Conservation (phyloP, 2,888 invertebrate genomes). For the Antitype chi region DNA sequence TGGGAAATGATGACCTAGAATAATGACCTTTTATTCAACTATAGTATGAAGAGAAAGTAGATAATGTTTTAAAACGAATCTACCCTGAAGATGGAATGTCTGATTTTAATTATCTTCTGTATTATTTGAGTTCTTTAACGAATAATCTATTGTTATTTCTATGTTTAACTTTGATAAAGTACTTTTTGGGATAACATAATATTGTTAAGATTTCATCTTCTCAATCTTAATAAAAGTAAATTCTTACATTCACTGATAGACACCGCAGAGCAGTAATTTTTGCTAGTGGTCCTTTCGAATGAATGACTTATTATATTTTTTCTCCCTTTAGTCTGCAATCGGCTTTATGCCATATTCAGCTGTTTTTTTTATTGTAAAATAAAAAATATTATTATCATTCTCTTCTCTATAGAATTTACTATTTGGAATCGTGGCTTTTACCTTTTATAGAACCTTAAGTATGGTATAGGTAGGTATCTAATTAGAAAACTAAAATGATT, state of each 20-base stretch:
- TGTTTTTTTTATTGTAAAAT: too few relatives aligned
- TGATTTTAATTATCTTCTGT: neutral
- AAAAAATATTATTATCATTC: neutral
- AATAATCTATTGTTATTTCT: neutral
- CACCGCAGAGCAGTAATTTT: neutral
- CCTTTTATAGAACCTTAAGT: neutral
- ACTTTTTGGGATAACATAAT: neutral
- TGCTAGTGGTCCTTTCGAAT: neutral
- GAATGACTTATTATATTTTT: neutral
- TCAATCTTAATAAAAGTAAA: too few relatives aligned
- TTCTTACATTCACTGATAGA: too few relatives aligned
- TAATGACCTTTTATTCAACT: neutral
- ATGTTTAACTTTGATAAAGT: neutral
- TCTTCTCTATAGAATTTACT: neutral
- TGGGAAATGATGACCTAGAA: neutral
- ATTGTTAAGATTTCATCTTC: too few relatives aligned
- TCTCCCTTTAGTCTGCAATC: too few relatives aligned
- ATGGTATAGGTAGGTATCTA: too few relatives aligned
- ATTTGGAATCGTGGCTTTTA: neutral
- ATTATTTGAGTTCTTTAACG: too few relatives aligned
- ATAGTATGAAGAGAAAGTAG: neutral
- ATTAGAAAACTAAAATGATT: neutral
- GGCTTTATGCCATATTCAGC: too few relatives aligned
- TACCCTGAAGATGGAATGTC: neutral
- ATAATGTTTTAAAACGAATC: neutral